phyloP scores from a whole-genome alignment of 2,888 invertebrate genomes.

The Siphlonurus alternatus region DNA sequence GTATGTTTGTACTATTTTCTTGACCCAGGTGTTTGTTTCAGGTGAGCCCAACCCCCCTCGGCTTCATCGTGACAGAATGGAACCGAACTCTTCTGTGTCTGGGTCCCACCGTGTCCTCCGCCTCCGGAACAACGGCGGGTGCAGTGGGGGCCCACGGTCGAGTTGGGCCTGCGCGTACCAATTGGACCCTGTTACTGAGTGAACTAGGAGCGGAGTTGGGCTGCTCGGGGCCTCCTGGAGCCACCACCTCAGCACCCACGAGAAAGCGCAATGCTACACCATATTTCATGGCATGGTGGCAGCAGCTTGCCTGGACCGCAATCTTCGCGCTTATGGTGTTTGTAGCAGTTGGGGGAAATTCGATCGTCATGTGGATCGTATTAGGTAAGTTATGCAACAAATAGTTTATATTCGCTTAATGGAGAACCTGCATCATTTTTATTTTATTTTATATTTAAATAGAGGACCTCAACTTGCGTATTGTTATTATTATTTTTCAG shows the following conservation, averaged over 20 bases:
- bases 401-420: too few relatives aligned
- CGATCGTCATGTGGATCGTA: constrained; percentile 88
- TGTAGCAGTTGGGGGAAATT: constrained; percentile 69
- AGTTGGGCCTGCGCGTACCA: not conserved
- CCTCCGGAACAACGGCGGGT: not conserved
- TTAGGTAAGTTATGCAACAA: constrained; percentile 41
- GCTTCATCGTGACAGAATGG: not conserved
- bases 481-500: too few relatives aligned
- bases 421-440: too few relatives aligned
- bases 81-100: not conserved
- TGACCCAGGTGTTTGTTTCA: too few relatives aligned
- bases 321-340: constrained; percentile 61
- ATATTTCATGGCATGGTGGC: constrained; percentile 34
- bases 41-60: not conserved
- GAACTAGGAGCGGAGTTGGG: not conserved
- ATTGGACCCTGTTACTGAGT: not conserved
- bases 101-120: not conserved
- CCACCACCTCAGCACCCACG: not conserved
- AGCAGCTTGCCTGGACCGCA: constrained; percentile 55
- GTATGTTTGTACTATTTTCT: too few relatives aligned
- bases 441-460: too few relatives aligned
- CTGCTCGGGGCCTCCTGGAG: not conserved
- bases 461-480: too few relatives aligned
- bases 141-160: not conserved
- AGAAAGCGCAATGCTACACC: not conserved